A percentile compares a stretch with the other conserved stretches of the same genome.
These are phyloP conservation scores for Nibea coibor DNA, from an alignment of 2,113 vertebrate species.

Conservation along the genomic window DNA sequence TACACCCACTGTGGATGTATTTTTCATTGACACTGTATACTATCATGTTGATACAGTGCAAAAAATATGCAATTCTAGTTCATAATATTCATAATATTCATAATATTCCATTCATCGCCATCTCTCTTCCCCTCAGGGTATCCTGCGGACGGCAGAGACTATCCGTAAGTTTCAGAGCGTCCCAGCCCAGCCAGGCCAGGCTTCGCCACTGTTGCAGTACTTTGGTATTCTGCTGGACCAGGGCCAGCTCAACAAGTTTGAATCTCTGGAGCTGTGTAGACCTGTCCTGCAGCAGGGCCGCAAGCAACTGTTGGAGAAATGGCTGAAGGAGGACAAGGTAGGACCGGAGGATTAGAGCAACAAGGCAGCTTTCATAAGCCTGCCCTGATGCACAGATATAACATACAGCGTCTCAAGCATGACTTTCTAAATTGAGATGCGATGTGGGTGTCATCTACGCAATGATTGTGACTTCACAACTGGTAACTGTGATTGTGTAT, in stretches of 20 bases:
- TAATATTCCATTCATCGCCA: conserved; percentile 43
- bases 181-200: conserved; percentile 90
- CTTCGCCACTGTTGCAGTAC: conserved; percentile 93
- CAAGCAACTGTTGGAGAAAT: conserved; percentile 94
- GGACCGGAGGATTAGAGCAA: conserved; percentile 6
- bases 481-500: background rate
- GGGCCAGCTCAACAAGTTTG: conserved; percentile 93
- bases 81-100: too few relatives aligned
- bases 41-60: background rate
- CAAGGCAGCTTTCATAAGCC: background rate
- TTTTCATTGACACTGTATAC: background rate
- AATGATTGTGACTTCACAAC: background rate
- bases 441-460: background rate
- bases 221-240: conserved; percentile 94
- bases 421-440: background rate
- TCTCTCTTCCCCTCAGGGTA: conserved; percentile 84
- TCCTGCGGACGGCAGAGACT: conserved; percentile 91
- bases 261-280: conserved; percentile 93
- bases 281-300: conserved; percentile 92
- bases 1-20: background rate
- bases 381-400: background rate
- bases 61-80: background rate
- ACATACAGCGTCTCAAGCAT: background rate
- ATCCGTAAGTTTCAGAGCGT: conserved; percentile 92
- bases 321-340: conserved; percentile 96